Base-by-base conservation (phyloP, 1,140 invertebrate genomes). In the Megalonaias nervosa region DNA sequence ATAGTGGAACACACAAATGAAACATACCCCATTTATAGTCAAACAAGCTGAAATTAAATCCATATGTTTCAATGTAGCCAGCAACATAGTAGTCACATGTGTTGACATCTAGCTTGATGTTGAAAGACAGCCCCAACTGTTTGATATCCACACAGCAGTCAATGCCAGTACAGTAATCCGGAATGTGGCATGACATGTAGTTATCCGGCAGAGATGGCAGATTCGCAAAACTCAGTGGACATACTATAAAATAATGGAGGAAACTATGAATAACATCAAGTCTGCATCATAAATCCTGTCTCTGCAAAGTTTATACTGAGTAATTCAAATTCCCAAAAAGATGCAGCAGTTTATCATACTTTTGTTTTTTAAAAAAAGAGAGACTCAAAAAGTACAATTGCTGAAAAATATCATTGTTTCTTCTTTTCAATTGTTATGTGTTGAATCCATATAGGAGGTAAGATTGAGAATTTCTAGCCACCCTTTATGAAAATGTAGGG, bases 21-120 rank as follows among this genome's bases (percentile, higher is more conserved):
- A n/a, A 71, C 67, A 65, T 71, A 81, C 83, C 81, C 83, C 83
- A 82, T 60, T 79, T 68, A 71, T 84, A 84, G 19, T 77, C 59
- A n/a, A 80, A 76, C 12, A 84, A 56, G 15, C 81, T 70, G 16
- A 79, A 55, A 58, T 77, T 75, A 23, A 72, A 81, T 17, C 48
- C 38, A 19, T 67, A 64, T 17, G 74, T 80, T 62, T 84, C 83
- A 38, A 84, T 82, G 0, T 81, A 81, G 21, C 72, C 68, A 68
- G 74, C 72, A 0, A 84, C 56, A 31, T 66, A 57, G 59, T 75
- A 82, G 61, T 82, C 77, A 70, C 83, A 84, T 5, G 70, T 64
- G 61, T 84, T 72, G 4, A 84, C 15, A 15, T 81, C n/a, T 9
- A 80, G 23, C 62, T 77, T 77, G 0, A 64, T 62, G 19, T 78